Evolutionary conservation across 2,888 invertebrate species (phyloP), one percentile per base, ranked within the genome.

Genomic region (Nomada ruficornis): DNA sequence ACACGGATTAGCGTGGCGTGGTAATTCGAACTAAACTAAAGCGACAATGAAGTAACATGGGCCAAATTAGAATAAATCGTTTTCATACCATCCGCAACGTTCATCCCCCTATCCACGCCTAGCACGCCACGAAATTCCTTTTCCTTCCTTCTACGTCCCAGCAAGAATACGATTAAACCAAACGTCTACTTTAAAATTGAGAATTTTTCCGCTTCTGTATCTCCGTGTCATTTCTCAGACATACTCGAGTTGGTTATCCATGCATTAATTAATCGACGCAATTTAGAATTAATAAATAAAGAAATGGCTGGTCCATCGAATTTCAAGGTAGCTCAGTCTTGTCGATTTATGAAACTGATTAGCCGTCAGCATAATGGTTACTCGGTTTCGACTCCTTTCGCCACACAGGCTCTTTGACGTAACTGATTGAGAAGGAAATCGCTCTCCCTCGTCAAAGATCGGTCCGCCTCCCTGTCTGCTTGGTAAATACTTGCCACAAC

Each of bases 1-100:
- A 77, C 76, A 62, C 59, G 76, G 84, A 80, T 86, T 86, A 80
- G 55, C 76, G 60, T 29, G 42, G 55, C 44, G 36, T 59, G 68
- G 70, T 83, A 85, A 77, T 74, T 75, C 50, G 44, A 65, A 42
- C 29, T 54, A 71, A 73, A 73, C 67, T 73, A 63, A 70, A 78
- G 67, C 74, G 82, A 59, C 70, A 73, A 77, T 62, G 76, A 68
- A 73, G 68, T 76, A 54, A 47, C 73, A 36, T 42, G 26, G n/a
- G n/a, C 54, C 20, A 59, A 73, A 80, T 55, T 62, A 52, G 52
- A 74, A 80, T 75, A 71, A 70, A 82, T 74, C 47, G 71, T 63
- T 29, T 15, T 55, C 42, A 1, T 52, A 20, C 36, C 44, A 5
- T 20, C 52, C 26, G 18, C 57, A 69, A 26, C 42, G 29, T 47